Conservation (phyloP, 2,888 invertebrate species). For the Nephrocerus scutellatus region DNA sequence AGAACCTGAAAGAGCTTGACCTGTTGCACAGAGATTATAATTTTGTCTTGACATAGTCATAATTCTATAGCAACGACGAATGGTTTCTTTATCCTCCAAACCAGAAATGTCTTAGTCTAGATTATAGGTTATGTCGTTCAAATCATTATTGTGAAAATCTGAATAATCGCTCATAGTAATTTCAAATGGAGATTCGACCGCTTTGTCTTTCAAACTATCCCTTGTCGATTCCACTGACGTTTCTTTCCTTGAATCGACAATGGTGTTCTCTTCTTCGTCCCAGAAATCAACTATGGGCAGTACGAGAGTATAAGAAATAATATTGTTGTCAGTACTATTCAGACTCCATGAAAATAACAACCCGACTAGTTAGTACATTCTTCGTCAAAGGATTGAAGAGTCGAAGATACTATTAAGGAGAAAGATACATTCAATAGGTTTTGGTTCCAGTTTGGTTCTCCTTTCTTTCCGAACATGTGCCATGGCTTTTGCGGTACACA, state of each 20-base stretch:
- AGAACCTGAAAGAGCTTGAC: too few relatives aligned
- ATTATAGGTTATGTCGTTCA: constrained; percentile 5
- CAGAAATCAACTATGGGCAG: constrained; percentile 1
- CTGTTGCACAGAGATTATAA: constrained; percentile 6
- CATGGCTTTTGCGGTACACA: too few relatives aligned
- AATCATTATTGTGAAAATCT: constrained; percentile 4
- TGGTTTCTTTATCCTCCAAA: constrained; percentile 2
- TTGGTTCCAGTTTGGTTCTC: too few relatives aligned
- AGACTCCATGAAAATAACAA: constrained; percentile 9
- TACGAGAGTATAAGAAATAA: constrained; percentile 1
- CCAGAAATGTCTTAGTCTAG: constrained; percentile 5
- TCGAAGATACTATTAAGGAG: too few relatives aligned
- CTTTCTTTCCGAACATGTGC: too few relatives aligned
- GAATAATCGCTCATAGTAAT: constrained; percentile 4
- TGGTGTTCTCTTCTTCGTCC: constrained; percentile 1
- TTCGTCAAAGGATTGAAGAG: constrained; percentile 4
- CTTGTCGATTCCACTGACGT: constrained; percentile 5
- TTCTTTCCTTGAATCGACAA: constrained; percentile 11
- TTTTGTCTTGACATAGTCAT: constrained; percentile 1
- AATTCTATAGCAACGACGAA: constrained; percentile 8
- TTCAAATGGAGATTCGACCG: constrained; percentile 2
- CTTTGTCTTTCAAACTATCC: constrained; percentile 5
- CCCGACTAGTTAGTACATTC: constrained; percentile 7
- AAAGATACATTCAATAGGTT: too few relatives aligned
- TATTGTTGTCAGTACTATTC: not conserved